Conservation (phyloP, 2,888 invertebrate genomes). For the Gasteruption jaculator region DNA sequence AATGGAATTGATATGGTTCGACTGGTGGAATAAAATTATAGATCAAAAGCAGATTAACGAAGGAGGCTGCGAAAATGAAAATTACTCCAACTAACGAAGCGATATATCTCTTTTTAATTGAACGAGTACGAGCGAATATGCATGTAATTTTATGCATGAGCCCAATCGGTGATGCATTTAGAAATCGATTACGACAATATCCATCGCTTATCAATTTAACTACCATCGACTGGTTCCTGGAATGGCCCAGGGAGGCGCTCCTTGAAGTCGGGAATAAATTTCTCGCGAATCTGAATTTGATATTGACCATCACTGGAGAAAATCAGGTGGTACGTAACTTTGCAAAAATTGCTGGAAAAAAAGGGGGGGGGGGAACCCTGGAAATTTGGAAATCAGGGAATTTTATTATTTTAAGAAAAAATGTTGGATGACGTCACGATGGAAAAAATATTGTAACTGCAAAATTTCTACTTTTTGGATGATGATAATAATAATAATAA, state of each 20-base stretch:
- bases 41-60: conserved; percentile 61
- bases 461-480: no score
- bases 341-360: no score
- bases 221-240: conserved; percentile 86
- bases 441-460: no score
- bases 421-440: no score
- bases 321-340: conserved; percentile 54
- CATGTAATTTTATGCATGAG: conserved; percentile 84
- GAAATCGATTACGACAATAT: conserved; percentile 80
- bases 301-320: conserved; percentile 65
- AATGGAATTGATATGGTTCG: no score
- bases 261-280: conserved; percentile 86
- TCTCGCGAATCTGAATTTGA: conserved; percentile 67
- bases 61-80: conserved; percentile 57
- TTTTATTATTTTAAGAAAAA: no score
- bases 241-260: conserved; percentile 85
- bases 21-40: no score
- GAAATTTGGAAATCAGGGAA: no score
- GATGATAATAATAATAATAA: no score
- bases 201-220: conserved; percentile 84
- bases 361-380: no score
- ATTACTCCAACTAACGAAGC: conserved; percentile 63
- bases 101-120: conserved; percentile 72
- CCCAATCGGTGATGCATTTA: conserved; percentile 81
- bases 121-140: conserved; percentile 70